Evolutionary conservation across 2,113 vertebrate genomes (phyloP).

Genomic region (Apodemus sylvaticus): DNA sequence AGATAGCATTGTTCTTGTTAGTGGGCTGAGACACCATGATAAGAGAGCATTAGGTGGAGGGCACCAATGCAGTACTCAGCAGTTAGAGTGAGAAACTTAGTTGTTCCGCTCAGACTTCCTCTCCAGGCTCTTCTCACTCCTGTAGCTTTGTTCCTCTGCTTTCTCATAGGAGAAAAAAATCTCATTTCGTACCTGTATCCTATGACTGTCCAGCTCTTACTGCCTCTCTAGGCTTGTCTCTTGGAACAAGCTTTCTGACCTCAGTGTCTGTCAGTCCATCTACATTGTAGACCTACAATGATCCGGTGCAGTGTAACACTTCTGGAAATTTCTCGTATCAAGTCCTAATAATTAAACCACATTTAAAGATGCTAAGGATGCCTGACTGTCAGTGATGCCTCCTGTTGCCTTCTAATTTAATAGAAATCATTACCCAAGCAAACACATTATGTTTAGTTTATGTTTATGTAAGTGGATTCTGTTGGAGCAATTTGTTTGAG

Average conservation of each 20-base stretch:
- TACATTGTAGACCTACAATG: not conserved
- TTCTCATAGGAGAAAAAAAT: not conserved
- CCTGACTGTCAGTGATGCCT: not conserved
- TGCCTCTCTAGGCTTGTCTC: not conserved
- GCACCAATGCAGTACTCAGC: not conserved
- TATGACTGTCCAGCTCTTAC: not conserved
- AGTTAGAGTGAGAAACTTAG: not conserved
- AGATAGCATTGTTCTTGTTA: not conserved
- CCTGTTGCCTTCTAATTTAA: not conserved
- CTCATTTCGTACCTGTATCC: not conserved
- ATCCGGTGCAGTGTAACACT: not conserved
- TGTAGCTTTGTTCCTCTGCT: not conserved
- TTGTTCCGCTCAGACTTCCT: not conserved
- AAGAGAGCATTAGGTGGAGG: not conserved
- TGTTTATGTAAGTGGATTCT: not conserved
- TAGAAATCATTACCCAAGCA: not conserved
- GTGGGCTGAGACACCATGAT: not conserved
- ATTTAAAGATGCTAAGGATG: not conserved
- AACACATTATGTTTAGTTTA: conserved; percentile 7
- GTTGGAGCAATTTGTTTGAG: conserved; percentile 2
- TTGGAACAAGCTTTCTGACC: conserved; percentile 1
- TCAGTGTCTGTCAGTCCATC: not conserved
- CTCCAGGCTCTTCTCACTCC: not conserved
- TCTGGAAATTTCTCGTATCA: not conserved
- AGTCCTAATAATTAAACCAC: not conserved